Percentiles rank a stretch among this genome's conserved stretches.
phyloP scores from a whole-genome alignment of 2,888 invertebrate species.

The Pheosia gnoma region DNA sequence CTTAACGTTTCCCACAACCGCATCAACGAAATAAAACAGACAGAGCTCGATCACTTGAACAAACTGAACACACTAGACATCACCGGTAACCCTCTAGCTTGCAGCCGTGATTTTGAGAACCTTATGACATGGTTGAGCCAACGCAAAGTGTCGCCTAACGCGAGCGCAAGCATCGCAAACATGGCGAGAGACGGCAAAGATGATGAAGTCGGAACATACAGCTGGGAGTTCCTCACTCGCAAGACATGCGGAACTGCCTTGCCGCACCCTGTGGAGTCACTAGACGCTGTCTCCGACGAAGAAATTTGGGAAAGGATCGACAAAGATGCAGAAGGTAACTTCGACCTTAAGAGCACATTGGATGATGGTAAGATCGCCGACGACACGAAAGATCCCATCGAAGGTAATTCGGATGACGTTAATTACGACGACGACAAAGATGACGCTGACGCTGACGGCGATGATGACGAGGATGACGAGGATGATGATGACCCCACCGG shows the following conservation, averaged over 20 bases:
- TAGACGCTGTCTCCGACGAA: conserved; percentile 69
- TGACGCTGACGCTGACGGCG: conserved; percentile 65
- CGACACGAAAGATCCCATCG: conserved; percentile 42
- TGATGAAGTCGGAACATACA: conserved; percentile 61
- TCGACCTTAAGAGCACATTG: conserved; percentile 71
- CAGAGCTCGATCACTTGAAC: conserved; percentile 84
- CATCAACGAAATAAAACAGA: conserved; percentile 81
- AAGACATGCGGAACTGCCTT: conserved; percentile 69
- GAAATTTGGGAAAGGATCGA: conserved; percentile 79
- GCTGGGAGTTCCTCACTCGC: conserved; percentile 77
- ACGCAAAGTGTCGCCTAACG: conserved; percentile 83
- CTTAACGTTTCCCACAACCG: conserved; percentile 86
- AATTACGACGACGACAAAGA: conserved; percentile 60
- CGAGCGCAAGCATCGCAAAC: conserved; percentile 69
- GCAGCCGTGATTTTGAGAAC: conserved; percentile 87
- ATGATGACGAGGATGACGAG: conserved; percentile 60
- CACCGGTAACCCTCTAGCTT: conserved; percentile 87
- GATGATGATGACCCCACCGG: conserved; percentile 63
- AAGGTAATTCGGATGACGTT: conserved; percentile 53
- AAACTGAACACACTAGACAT: conserved; percentile 85
- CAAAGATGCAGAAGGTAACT: conserved; percentile 67
- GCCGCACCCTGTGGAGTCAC: conserved; percentile 64
- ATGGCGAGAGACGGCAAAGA: conserved; percentile 66
- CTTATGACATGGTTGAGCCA: conserved; percentile 86
- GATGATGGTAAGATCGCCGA: conserved; percentile 71